phyloP scores from a whole-genome alignment of 2,113 vertebrate species.

The Scalopus aquaticus region DNA sequence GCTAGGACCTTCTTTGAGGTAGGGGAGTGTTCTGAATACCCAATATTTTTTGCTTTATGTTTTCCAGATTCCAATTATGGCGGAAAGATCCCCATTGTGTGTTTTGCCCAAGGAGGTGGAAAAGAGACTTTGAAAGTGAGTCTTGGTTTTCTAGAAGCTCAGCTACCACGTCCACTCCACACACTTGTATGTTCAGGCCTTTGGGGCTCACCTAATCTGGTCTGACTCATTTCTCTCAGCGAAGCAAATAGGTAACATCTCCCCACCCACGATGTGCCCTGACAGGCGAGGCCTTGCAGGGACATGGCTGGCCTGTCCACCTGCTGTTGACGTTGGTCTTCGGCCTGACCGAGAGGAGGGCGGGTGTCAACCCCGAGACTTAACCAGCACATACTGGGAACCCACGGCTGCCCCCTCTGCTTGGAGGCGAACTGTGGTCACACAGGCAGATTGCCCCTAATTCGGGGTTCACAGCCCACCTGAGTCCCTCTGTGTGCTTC shows the following conservation, averaged over 20 bases:
- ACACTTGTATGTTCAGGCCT: neutral
- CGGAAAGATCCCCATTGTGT: conserved; percentile 89
- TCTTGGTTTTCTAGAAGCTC: neutral
- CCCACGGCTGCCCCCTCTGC: neutral
- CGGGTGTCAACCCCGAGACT: no score
- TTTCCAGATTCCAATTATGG: conserved; percentile 88
- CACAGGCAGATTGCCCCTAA: neutral
- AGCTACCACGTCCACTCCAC: neutral
- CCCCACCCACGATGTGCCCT: fast-evolving
- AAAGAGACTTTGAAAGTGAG: conserved; percentile 88
- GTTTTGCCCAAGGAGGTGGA: conserved; percentile 89
- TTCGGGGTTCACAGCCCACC: neutral
- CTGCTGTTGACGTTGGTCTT: neutral
- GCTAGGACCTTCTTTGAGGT: neutral
- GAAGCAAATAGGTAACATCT: neutral
- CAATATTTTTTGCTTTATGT: neutral
- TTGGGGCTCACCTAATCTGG: neutral
- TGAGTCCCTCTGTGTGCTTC: neutral
- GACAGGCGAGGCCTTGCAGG: neutral
- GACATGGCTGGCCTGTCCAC: neutral
- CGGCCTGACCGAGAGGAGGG: neutral
- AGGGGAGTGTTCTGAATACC: neutral
- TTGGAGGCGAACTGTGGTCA: neutral
- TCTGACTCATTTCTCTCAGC: neutral
- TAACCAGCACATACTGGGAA: neutral